These are phyloP conservation scores for Ptychochromis oligacanthus DNA, from an alignment of 2,113 vertebrate species.

Conservation along the genomic window DNA sequence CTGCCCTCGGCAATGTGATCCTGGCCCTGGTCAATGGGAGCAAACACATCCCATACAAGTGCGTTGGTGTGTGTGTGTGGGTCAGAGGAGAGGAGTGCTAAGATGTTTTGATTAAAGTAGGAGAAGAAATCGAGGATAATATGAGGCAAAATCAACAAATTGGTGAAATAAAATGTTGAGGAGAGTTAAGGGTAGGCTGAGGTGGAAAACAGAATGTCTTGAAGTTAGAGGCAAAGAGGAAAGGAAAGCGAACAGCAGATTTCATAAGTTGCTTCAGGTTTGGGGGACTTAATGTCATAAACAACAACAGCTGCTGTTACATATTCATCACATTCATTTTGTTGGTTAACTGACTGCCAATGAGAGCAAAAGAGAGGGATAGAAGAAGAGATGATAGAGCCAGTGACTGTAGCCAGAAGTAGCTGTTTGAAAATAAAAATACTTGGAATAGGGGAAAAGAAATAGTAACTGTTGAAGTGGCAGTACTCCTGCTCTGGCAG, in stretches of 20 bases:
- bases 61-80: conserved; percentile 60
- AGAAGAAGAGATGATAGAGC: conserved; percentile 1
- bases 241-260: conserved; percentile 14
- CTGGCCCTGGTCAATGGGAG: conserved; percentile 98
- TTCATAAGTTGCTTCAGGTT: conserved; percentile 40
- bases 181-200: background rate
- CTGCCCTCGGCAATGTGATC: conserved; percentile 97
- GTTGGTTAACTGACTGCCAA: conserved; percentile 50
- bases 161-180: background rate
- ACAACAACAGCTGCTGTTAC: conserved; percentile 75
- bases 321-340: conserved; percentile 71
- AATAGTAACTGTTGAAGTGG: background rate
- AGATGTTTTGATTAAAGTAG: background rate
- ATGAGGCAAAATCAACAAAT: background rate
- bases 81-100: background rate
- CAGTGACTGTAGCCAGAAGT: background rate
- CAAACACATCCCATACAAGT: conserved; percentile 99
- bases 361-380: conserved; percentile 26
- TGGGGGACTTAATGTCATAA: conserved; percentile 63
- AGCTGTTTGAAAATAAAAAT: conserved; percentile 8
- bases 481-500: background rate
- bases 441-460: background rate
- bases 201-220: conserved; percentile 12
- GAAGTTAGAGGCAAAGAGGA: conserved; percentile 8
- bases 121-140: background rate